Evolutionary conservation across 2,113 vertebrate species (phyloP).

Genomic region (Leptocoma aspasia): DNA sequence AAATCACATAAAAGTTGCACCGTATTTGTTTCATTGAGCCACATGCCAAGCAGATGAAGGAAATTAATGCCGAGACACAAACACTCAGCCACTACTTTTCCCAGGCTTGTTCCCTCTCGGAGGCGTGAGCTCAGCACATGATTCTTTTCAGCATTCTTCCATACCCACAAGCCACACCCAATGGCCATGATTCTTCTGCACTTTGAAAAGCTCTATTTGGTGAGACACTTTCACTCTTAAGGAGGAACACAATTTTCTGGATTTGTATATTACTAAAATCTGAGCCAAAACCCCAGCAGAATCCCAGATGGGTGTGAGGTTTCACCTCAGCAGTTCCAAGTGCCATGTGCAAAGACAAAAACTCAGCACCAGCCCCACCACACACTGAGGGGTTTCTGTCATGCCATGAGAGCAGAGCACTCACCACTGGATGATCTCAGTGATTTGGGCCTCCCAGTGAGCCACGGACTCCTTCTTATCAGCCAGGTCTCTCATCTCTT

Average conservation of each 20-base stretch:
- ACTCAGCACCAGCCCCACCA: background rate
- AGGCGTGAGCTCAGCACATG: background rate
- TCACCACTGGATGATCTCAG: constrained; percentile 99
- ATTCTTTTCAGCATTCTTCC: constrained; percentile 21
- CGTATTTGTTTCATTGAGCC: constrained; percentile 11
- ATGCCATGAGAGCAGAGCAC: constrained; percentile 24
- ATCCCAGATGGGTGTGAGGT: background rate
- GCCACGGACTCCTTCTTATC: constrained; percentile 97
- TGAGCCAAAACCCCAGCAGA: background rate
- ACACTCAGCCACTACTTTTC: constrained; percentile 5
- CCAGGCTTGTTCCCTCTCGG: background rate
- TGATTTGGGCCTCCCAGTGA: constrained; percentile 98
- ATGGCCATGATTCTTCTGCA: background rate
- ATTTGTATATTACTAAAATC: background rate
- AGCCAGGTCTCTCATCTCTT: constrained; percentile 90
- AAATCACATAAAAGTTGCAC: background rate
- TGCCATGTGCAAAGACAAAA: background rate
- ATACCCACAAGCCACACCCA: constrained; percentile 25
- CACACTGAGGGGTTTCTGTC: background rate
- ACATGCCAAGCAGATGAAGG: background rate
- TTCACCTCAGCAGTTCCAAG: background rate
- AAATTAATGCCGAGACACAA: background rate
- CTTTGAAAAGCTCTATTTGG: background rate
- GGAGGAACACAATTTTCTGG: background rate
- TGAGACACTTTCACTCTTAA: constrained; percentile 21